These are phyloP conservation scores for Oscarella lobularis DNA, from an alignment of 37 sponge, comb jelly and placozoan genomes.

Conservation along the genomic window DNA sequence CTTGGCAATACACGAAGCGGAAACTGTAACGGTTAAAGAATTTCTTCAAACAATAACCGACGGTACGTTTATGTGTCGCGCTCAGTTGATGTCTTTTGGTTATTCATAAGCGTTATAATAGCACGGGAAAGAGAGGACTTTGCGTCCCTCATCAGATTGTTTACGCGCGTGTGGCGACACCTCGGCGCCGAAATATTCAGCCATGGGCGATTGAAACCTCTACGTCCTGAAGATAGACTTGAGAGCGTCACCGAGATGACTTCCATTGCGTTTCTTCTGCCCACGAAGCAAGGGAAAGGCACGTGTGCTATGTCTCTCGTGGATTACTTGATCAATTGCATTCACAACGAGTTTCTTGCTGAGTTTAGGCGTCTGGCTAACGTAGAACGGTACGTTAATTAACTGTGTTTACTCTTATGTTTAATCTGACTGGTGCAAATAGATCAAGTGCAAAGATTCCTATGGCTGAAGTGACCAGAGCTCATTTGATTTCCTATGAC, in stretches of 20 bases:
- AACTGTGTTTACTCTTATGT: neutral
- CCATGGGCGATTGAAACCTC: neutral
- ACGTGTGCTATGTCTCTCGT: neutral
- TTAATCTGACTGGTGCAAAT: neutral
- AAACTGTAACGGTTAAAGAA: constrained; percentile 19
- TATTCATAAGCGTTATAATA: too few species aligned
- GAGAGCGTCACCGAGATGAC: neutral
- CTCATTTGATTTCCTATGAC: neutral
- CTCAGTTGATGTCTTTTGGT: too few species aligned
- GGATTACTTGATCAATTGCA: neutral
- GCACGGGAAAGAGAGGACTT: too few species aligned
- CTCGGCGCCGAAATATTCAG: too few species aligned
- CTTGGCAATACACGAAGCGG: constrained; percentile 23
- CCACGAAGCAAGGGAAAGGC: neutral
- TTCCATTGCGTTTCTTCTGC: neutral
- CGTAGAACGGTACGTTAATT: neutral
- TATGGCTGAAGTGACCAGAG: neutral
- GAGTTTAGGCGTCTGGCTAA: neutral
- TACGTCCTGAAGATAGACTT: neutral
- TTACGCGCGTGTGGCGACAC: too few species aligned
- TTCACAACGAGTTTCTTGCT: neutral
- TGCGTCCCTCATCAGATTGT: too few species aligned
- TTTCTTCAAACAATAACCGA: constrained; percentile 18
- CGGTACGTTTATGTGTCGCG: too few species aligned
- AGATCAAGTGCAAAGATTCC: neutral